Percentiles rank a stretch among this genome's conserved stretches.
Evolutionary conservation across 2,113 vertebrate genomes (phyloP).

Genomic region (Tursiops truncatus): DNA sequence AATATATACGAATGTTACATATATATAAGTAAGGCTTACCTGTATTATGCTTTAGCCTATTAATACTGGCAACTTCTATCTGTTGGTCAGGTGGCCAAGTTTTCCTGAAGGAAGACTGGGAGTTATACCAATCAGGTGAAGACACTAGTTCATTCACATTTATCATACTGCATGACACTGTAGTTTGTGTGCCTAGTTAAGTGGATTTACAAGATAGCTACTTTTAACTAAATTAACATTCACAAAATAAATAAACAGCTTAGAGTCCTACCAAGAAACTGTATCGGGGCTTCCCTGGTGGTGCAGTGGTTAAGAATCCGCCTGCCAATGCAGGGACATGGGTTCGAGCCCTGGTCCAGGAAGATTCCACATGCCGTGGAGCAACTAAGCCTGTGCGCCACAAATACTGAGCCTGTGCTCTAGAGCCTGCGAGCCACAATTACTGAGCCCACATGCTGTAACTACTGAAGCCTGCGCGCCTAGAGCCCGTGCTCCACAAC

Average conservation of each 20-base stretch:
- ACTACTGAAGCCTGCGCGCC: too few relatives aligned
- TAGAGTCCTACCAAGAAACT: neutral
- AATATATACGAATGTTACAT: neutral
- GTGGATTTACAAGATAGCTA: neutral
- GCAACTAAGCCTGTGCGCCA: too few relatives aligned
- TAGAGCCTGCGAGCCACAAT: too few relatives aligned
- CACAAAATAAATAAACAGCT: neutral
- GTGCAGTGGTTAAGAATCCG: too few relatives aligned
- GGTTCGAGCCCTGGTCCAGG: too few relatives aligned
- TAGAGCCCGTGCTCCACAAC: too few relatives aligned
- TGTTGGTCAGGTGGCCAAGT: neutral
- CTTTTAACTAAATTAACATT: conserved; percentile 38
- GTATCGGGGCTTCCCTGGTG: neutral
- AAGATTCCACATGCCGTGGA: too few relatives aligned
- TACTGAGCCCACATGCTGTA: too few relatives aligned
- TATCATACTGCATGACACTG: neutral
- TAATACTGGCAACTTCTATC: neutral
- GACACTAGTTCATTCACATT: neutral
- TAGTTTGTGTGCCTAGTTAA: neutral
- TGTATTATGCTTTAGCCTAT: neutral
- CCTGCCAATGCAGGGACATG: too few relatives aligned
- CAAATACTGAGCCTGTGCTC: too few relatives aligned
- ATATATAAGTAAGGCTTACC: neutral
- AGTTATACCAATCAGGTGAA: neutral
- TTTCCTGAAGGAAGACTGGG: neutral